phyloP scores from a whole-genome alignment of 2,113 vertebrate genomes.

The Pterophyllum scalare region DNA sequence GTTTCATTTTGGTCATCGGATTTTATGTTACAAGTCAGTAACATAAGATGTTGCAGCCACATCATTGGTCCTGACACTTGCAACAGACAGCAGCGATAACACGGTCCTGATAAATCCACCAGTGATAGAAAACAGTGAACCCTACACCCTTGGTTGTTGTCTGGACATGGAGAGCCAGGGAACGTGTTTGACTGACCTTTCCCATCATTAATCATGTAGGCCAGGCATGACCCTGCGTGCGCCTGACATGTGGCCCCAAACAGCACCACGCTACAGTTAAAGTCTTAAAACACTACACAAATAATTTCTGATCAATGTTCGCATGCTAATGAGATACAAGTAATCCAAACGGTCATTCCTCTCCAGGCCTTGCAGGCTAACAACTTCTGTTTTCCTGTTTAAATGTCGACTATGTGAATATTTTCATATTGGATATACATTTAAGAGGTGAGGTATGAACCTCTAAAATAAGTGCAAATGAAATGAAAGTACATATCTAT shows the following conservation, averaged over 20 bases:
- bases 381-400: slow-evolving; percentile 1
- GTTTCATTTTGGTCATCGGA: slow-evolving; percentile 13
- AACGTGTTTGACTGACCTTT: slow-evolving; percentile 64
- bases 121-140: slow-evolving; percentile 76
- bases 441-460: background rate
- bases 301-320: slow-evolving; percentile 64
- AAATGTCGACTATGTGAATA: background rate
- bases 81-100: slow-evolving; percentile 58
- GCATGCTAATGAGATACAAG: slow-evolving; percentile 53
- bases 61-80: slow-evolving; percentile 12
- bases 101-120: slow-evolving; percentile 57
- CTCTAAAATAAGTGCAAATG: slow-evolving; percentile 14
- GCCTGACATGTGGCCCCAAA: slow-evolving; percentile 50
- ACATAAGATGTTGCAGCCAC: no score
- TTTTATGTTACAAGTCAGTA: slow-evolving; percentile 31
- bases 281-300: slow-evolving; percentile 42
- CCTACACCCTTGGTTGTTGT: slow-evolving; percentile 68
- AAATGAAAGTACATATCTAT: slow-evolving; percentile 3
- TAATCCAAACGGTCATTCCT: slow-evolving; percentile 29
- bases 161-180: slow-evolving; percentile 57
- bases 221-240: slow-evolving; percentile 37
- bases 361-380: slow-evolving; percentile 10
- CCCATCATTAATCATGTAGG: slow-evolving; percentile 67
- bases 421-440: slow-evolving; percentile 35
- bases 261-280: slow-evolving; percentile 39